Evolutionary conservation across 2,113 vertebrate genomes (phyloP).

Genomic region (Centropus unirufus): DNA sequence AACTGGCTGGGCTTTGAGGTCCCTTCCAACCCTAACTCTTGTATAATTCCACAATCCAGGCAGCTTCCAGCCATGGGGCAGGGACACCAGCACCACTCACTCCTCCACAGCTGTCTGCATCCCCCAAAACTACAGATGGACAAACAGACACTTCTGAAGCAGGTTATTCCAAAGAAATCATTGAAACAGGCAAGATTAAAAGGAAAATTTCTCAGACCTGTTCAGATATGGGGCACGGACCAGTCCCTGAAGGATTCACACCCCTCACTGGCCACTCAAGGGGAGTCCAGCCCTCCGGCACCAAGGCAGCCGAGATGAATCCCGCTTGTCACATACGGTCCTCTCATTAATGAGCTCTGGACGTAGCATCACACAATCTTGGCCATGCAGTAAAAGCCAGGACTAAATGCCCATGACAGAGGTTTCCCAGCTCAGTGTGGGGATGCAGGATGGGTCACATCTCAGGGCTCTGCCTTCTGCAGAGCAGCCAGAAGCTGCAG

Average conservation of each 20-base stretch:
- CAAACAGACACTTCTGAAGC: not conserved
- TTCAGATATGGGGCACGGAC: not conserved
- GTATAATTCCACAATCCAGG: not conserved
- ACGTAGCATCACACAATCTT: not conserved
- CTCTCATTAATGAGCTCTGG: not conserved
- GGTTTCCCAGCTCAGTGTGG: not conserved
- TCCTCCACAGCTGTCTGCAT: fast-evolving
- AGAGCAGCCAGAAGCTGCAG: not conserved
- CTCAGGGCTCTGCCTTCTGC: not conserved
- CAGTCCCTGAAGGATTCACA: fast-evolving
- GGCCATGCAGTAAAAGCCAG: not conserved
- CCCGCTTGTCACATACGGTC: not conserved
- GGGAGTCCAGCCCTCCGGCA: fast-evolving
- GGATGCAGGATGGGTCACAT: not conserved
- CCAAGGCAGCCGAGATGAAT: fast-evolving
- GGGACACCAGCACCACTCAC: fast-evolving
- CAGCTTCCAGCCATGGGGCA: not conserved
- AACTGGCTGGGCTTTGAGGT: too few relatives aligned
- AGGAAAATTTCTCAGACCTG: not conserved
- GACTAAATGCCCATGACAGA: fast-evolving
- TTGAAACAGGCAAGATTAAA: not conserved
- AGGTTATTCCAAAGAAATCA: fast-evolving
- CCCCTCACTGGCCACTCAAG: fast-evolving
- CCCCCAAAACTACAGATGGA: not conserved
- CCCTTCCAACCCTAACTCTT: too few relatives aligned